Evolutionary conservation across 1,140 invertebrate species (phyloP), one percentile per base, ranked within the genome.

Genomic region (Drosophila subpulchrella): DNA sequence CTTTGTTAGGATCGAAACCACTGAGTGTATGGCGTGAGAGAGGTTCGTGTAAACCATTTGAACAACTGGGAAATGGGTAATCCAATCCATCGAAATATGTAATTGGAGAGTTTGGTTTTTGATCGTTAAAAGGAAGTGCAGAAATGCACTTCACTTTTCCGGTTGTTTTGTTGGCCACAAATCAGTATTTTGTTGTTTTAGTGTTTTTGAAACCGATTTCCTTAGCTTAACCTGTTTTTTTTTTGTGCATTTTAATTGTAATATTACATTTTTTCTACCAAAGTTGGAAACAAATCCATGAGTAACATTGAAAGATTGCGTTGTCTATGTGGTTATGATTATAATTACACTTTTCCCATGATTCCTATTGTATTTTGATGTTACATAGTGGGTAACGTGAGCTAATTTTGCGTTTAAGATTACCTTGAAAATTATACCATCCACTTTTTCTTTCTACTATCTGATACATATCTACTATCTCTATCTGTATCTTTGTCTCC

Each of bases 141-240:
- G 54, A 59, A 63, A 57, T 61, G 39, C 61, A 27, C 60, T 63
- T 60, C 55, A 60, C 57, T 27, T 65, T 65, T 65, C 20, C 61
- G 41, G 53, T 63, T 63, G 32, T 30, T 39, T 46, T 47, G n/a
- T 27, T 39, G 4, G n/a, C n/a, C 13, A 17, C 24, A 24, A 62
- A 32, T 41, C 6, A 24, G 13, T 42, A 12, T 20, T n/a, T 17
- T 42, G n/a, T 30, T 27, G 27, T 13, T 15, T 30, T 13, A 17
- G 24, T 30, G 32, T 11, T 11, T 51, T 4, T n/a, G 47, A 50
- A 50, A 34, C 8, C 4, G 8, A 41, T 41, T 41, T 56, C 54
- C 54, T 27, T 20, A 39, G 27, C 15, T 10, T 11, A 44, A 15
- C 13, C 12, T 38, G 8, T 4, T 2, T 6, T 6, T 7, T 12